Conservation (phyloP, 2,113 vertebrate species). For the Syrrhaptes paradoxus region DNA sequence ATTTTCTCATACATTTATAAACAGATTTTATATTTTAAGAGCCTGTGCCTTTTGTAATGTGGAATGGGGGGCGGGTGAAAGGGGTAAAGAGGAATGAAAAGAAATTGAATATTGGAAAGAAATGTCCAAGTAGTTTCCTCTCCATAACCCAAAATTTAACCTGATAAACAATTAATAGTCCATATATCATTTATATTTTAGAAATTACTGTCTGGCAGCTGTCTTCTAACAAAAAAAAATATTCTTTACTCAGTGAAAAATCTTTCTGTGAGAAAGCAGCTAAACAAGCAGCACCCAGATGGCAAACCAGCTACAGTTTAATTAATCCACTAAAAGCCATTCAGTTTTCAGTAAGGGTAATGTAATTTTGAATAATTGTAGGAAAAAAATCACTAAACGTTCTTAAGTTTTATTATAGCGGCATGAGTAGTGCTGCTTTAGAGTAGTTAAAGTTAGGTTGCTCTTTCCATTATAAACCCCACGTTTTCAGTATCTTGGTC, state of each 20-base stretch:
- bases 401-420: conserved; percentile 82
- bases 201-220: conserved; percentile 68
- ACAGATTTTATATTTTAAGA: conserved; percentile 48
- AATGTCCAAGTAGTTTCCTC: neutral
- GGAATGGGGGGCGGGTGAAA: neutral
- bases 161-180: conserved; percentile 50
- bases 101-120: neutral
- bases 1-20: conserved; percentile 64
- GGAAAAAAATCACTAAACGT: conserved; percentile 77
- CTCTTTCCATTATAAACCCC: conserved; percentile 69
- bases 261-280: conserved; percentile 75
- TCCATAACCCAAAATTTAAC: conserved; percentile 31
- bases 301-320: conserved; percentile 87
- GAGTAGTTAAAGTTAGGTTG: conserved; percentile 77
- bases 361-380: conserved; percentile 86
- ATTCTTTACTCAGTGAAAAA: conserved; percentile 77
- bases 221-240: conserved; percentile 68
- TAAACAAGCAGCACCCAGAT: conserved; percentile 83
- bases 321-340: conserved; percentile 88
- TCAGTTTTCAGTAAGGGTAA: conserved; percentile 84
- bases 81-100: neutral
- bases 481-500: conserved; percentile 58
- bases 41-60: neutral
- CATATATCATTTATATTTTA: conserved; percentile 64
- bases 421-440: conserved; percentile 75